Evolutionary conservation across 1,140 invertebrate species (phyloP).

Genomic region (Thaumetopoea pityocampa): DNA sequence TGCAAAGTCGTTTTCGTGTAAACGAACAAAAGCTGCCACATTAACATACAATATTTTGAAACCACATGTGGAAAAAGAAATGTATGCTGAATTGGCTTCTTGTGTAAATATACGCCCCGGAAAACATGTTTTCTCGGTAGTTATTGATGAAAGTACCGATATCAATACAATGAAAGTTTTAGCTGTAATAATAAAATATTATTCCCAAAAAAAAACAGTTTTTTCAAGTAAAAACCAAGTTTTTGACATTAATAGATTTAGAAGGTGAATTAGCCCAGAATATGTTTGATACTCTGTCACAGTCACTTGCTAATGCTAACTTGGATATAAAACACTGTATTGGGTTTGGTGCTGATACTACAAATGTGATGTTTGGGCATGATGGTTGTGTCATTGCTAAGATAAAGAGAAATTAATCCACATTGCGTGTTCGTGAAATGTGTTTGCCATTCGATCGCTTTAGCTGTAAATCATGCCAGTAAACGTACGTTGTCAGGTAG

Average conservation of each 20-base stretch:
- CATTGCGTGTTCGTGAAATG: slow-evolving; percentile 31
- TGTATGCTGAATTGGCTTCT: slow-evolving; percentile 1
- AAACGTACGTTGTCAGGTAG: no score
- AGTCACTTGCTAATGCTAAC: slow-evolving; percentile 7
- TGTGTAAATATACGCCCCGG: slow-evolving; percentile 5
- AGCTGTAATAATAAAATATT: slow-evolving; percentile 4
- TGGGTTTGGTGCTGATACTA: slow-evolving; percentile 31
- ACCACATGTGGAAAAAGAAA: not conserved
- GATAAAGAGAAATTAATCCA: slow-evolving; percentile 25
- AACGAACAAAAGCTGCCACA: not conserved
- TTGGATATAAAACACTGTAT: slow-evolving; percentile 23
- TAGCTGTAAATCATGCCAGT: slow-evolving; percentile 19
- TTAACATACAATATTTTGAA: not conserved
- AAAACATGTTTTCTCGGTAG: slow-evolving; percentile 4
- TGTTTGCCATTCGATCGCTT: slow-evolving; percentile 26
- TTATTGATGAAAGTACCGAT: slow-evolving; percentile 4
- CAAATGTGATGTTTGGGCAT: slow-evolving; percentile 30
- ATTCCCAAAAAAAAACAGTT: slow-evolving; percentile 4
- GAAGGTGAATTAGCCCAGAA: slow-evolving; percentile 3
- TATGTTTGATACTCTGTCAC: slow-evolving; percentile 8
- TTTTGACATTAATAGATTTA: slow-evolving; percentile 14
- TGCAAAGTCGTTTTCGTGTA: not conserved
- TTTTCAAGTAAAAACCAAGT: slow-evolving; percentile 4
- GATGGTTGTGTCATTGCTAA: slow-evolving; percentile 25
- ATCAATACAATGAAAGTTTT: not conserved